phyloP scores from a whole-genome alignment of 2,113 vertebrate genomes.

The Rhipidura dahli region DNA sequence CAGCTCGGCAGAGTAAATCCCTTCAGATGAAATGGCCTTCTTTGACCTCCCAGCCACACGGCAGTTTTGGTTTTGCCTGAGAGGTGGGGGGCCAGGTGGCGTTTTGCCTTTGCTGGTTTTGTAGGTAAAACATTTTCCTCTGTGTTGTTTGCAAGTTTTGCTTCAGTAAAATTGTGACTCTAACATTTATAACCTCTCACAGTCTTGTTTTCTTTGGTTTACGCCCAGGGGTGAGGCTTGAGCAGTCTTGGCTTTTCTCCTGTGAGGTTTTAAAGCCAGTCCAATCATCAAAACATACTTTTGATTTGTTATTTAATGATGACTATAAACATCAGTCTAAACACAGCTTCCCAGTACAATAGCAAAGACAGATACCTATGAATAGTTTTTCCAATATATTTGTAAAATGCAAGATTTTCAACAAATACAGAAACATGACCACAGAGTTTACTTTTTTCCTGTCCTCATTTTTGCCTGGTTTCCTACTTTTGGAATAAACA shows the following conservation, averaged over 20 bases:
- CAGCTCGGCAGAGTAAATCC: background rate
- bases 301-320: background rate
- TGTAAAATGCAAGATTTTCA: background rate
- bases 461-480: background rate
- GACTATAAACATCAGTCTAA: background rate
- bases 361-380: background rate
- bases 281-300: background rate
- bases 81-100: background rate
- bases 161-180: background rate
- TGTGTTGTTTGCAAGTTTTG: background rate
- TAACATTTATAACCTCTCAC: background rate
- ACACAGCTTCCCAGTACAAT: background rate
- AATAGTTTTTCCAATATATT: background rate
- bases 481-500: background rate
- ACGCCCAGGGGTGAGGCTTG: background rate
- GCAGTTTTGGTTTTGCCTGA: background rate
- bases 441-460: background rate
- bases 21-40: rapidly evolving
- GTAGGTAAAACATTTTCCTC: background rate
- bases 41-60: background rate
- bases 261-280: background rate
- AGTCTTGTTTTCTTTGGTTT: background rate
- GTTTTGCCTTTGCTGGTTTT: background rate
- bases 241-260: background rate
- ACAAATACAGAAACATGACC: background rate